These are phyloP conservation scores for Leptinotarsa tumamoca DNA, from an alignment of 2,888 invertebrate genomes.

Conservation along the genomic window DNA sequence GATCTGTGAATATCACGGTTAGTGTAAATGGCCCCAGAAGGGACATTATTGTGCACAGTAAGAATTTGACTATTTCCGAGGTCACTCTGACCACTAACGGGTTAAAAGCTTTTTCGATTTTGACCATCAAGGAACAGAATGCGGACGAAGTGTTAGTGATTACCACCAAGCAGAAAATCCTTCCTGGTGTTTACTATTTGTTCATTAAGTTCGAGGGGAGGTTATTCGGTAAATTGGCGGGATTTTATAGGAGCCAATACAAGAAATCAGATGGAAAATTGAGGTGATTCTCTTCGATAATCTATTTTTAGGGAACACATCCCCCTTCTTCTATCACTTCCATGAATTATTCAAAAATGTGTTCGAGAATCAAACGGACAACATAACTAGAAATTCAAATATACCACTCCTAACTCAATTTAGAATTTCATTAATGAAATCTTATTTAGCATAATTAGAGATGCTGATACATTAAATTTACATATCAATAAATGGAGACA, in stretches of 20 bases:
- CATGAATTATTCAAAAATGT: neutral
- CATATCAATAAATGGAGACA: too few species aligned
- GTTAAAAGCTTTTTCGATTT: constrained; percentile 44
- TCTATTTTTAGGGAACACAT: neutral
- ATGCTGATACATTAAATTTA: too few species aligned
- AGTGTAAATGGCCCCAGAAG: constrained; percentile 59
- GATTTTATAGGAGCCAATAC: constrained; percentile 79
- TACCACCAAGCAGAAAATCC: constrained; percentile 53
- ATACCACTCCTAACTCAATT: too few species aligned
- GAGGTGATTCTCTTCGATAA: constrained; percentile 43
- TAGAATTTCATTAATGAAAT: too few species aligned
- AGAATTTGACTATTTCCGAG: constrained; percentile 56
- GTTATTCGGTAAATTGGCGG: constrained; percentile 75
- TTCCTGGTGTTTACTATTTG: constrained; percentile 69
- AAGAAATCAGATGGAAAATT: constrained; percentile 36
- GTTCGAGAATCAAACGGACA: too few species aligned
- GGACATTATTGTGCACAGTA: constrained; percentile 58
- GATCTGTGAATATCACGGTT: constrained; percentile 70
- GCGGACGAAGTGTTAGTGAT: constrained; percentile 57
- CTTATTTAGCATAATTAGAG: too few species aligned
- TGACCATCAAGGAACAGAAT: constrained; percentile 55
- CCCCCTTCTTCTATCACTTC: neutral
- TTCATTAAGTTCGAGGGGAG: constrained; percentile 74
- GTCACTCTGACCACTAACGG: constrained; percentile 50
- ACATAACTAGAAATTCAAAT: too few species aligned